phyloP scores from a whole-genome alignment of 2,888 invertebrate species.

The Micoletzkya japonica region DNA sequence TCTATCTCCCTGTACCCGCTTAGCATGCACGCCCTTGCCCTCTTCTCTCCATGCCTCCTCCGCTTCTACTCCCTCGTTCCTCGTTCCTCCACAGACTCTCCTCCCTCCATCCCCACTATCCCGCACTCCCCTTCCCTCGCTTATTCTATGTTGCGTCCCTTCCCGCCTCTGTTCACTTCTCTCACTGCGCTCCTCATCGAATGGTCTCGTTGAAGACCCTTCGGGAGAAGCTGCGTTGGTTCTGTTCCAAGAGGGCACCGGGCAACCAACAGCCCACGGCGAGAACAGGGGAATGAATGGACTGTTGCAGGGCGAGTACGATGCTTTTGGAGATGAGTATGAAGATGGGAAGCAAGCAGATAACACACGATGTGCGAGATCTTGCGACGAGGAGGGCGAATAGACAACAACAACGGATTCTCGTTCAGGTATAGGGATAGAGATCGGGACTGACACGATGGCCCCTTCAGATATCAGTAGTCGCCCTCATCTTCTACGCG shows the following conservation, averaged over 20 bases:
- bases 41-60: background rate
- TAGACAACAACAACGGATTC: slow-evolving; percentile 60
- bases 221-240: background rate
- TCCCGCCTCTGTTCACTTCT: background rate
- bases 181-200: background rate
- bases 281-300: background rate
- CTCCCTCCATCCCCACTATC: background rate
- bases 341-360: slow-evolving; percentile 58
- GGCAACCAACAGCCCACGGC: background rate
- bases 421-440: slow-evolving; percentile 50
- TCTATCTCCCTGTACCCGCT: too few species aligned
- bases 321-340: slow-evolving; percentile 62
- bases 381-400: slow-evolving; percentile 55
- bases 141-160: background rate
- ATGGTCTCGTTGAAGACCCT: background rate
- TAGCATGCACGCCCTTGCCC: too few species aligned
- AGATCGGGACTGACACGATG: background rate
- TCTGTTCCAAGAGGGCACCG: background rate
- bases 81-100: slow-evolving; percentile 4
- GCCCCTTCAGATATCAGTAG: slow-evolving; percentile 55
- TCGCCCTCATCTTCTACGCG: slow-evolving; percentile 61
- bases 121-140: slow-evolving; percentile 6
- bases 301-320: slow-evolving; percentile 52
- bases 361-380: slow-evolving; percentile 51
- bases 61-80: background rate